Percentiles rank a stretch among this genome's conserved stretches.
Evolutionary conservation across 2,888 invertebrate genomes (phyloP).

Genomic region (Cyclophora albipunctata): DNA sequence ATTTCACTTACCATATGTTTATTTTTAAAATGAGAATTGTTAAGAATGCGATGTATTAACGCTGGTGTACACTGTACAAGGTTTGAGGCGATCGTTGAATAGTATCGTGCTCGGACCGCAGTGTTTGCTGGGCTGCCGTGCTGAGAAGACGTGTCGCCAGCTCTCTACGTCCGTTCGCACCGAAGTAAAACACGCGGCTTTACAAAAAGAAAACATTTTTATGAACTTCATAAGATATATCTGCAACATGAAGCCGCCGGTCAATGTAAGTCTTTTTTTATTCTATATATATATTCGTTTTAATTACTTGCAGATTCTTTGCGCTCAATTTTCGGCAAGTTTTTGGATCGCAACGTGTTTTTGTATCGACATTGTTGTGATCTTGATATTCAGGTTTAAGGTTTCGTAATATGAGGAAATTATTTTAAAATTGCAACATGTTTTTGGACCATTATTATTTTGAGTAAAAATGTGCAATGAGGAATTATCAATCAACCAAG

Average conservation of each 20-base stretch:
- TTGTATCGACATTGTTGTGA: background rate
- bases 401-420: no score
- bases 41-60: no score
- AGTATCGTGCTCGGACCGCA: constrained; percentile 19
- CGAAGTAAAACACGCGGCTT: constrained; percentile 35
- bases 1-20: background rate
- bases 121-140: constrained; percentile 55
- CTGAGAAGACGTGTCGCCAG: constrained; percentile 41
- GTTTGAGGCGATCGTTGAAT: no score
- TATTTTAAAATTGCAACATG: no score
- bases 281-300: background rate
- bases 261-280: constrained; percentile 49
- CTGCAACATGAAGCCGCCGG: constrained; percentile 66
- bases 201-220: constrained; percentile 1
- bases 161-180: constrained; percentile 29
- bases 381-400: background rate
- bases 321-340: background rate
- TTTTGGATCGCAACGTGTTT: background rate
- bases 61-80: background rate
- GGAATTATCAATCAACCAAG: no score
- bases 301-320: background rate
- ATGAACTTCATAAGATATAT: constrained; percentile 54
- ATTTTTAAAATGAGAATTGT: no score
- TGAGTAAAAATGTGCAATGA: no score
- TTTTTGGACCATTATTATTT: no score